Percentiles rank a stretch among this genome's conserved stretches.
Evolutionary conservation across 2,113 vertebrate species (phyloP).

Genomic region (Hucho hucho): DNA sequence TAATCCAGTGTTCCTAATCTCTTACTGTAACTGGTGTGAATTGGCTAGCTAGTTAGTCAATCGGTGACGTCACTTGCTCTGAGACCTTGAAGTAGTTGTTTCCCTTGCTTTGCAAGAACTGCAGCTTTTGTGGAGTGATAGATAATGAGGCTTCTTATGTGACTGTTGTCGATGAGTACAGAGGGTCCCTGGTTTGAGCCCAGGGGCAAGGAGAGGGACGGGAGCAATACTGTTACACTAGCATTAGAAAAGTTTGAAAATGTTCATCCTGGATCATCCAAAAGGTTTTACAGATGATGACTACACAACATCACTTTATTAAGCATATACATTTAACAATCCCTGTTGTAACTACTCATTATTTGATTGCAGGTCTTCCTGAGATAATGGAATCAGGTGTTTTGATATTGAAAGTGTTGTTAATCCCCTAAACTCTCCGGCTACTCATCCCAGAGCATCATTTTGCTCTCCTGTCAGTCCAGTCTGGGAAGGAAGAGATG

Average conservation of each 20-base stretch:
- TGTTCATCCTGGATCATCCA: too few relatives aligned
- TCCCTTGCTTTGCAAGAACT: too few relatives aligned
- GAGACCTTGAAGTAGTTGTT: too few relatives aligned
- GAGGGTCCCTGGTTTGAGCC: too few relatives aligned
- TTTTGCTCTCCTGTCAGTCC: slow-evolving; percentile 69
- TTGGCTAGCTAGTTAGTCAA: too few relatives aligned
- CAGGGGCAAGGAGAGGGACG: too few relatives aligned
- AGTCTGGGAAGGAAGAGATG: slow-evolving; percentile 36
- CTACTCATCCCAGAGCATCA: slow-evolving; percentile 58
- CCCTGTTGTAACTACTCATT: slow-evolving; percentile 44
- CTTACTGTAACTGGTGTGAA: background rate
- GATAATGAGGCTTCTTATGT: too few relatives aligned
- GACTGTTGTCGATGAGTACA: too few relatives aligned
- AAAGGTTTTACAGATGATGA: slow-evolving; percentile 46
- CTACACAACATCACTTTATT: slow-evolving; percentile 49
- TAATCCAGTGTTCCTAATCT: background rate
- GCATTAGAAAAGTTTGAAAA: too few relatives aligned
- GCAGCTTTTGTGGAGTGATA: too few relatives aligned
- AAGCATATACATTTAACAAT: slow-evolving; percentile 43
- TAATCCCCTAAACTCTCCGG: slow-evolving; percentile 67
- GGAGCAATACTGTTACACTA: too few relatives aligned
- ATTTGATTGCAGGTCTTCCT: slow-evolving; percentile 54
- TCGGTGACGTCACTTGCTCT: too few relatives aligned
- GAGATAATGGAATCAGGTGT: slow-evolving; percentile 62
- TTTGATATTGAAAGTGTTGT: slow-evolving; percentile 68